These are phyloP conservation scores for Candidula unifasciata DNA, from an alignment of 2,888 invertebrate species.

Conservation along the genomic window DNA sequence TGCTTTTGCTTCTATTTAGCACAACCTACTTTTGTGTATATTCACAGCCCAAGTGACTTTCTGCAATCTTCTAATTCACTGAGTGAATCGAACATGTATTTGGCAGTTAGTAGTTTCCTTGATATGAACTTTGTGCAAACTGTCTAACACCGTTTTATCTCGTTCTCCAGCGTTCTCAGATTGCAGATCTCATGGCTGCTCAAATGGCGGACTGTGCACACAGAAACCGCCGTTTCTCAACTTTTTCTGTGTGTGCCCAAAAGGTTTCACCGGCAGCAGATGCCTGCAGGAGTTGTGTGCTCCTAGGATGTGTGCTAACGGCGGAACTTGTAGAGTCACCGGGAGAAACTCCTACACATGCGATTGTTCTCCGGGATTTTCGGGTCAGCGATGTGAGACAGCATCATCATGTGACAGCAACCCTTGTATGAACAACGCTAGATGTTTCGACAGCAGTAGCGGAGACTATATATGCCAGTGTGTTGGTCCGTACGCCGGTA, in stretches of 20 bases:
- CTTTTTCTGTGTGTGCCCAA: slow-evolving; percentile 17
- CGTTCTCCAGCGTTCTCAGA: background rate
- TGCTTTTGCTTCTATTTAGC: too few species aligned
- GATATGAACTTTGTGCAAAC: background rate
- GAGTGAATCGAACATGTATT: too few species aligned
- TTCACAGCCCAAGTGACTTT: too few species aligned
- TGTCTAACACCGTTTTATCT: background rate
- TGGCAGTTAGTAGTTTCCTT: background rate
- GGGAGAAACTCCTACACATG: background rate
- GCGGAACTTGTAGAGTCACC: slow-evolving; percentile 19
- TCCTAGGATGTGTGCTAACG: slow-evolving; percentile 20
- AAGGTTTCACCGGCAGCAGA: slow-evolving; percentile 6
- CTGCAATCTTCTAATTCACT: too few species aligned
- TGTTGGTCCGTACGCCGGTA: slow-evolving; percentile 1
- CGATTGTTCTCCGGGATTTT: slow-evolving; percentile 16
- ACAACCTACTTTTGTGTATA: too few species aligned
- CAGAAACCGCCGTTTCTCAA: background rate
- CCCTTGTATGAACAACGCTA: slow-evolving; percentile 35
- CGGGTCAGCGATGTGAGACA: slow-evolving; percentile 24
- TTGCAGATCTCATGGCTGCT: slow-evolving; percentile 31
- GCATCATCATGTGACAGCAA: slow-evolving; percentile 27
- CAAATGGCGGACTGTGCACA: slow-evolving; percentile 25
- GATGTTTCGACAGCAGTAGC: slow-evolving; percentile 15
- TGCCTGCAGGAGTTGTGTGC: slow-evolving; percentile 9
- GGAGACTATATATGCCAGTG: slow-evolving; percentile 15